Base-by-base conservation (phyloP, 2,797 vertebrate genomes). In the Telmatherina bonti region DNA sequence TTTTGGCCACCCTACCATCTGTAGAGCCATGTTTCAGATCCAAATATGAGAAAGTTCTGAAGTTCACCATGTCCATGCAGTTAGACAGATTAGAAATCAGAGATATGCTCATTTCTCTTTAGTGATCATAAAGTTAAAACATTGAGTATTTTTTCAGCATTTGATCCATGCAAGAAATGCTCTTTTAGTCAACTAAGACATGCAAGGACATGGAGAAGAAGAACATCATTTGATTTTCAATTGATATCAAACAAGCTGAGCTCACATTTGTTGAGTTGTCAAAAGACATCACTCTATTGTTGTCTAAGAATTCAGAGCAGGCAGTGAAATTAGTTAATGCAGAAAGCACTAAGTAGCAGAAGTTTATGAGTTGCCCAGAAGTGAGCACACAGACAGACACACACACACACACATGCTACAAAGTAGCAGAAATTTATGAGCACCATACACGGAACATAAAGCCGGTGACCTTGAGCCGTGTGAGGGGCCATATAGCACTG, bases 341-440 rank as follows among this genome's bases (percentile, higher is more conserved):
- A 85, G 84, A 88, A 89, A 91, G 84, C 85, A 86, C 90, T 93
- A 89, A 93, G 89, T 89, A 86, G 82, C 85, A 77, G 88, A 85
- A 82, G 88, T 93, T 93, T 93, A 93, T 88, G 87, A 90, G 89
- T 80, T 84, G 60, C 77, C 80, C 68, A 87, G 67, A 74, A 78
- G 81, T 75, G 79, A 83, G 71, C 78, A 82, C 84, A 83, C 76
- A 67, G 57, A 33, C 62, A 52, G 69, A 58, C 68, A 67, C 62
- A 45, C 78, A 56, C 72, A 67, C 72, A 66, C 79, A 83, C 67
- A 80, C 85, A 81, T 79, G 75, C 82, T 75, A 86, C 86, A 91
- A 90, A 92, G 88, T 92, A 91, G 88, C 88, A 87, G 88, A 87
- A 91, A 92, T 93, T 92, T 93, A 93, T 91, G 91, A 86, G 90